Conservation (phyloP, 1,140 invertebrate genomes). For the Lordiphosa clarofinis region DNA sequence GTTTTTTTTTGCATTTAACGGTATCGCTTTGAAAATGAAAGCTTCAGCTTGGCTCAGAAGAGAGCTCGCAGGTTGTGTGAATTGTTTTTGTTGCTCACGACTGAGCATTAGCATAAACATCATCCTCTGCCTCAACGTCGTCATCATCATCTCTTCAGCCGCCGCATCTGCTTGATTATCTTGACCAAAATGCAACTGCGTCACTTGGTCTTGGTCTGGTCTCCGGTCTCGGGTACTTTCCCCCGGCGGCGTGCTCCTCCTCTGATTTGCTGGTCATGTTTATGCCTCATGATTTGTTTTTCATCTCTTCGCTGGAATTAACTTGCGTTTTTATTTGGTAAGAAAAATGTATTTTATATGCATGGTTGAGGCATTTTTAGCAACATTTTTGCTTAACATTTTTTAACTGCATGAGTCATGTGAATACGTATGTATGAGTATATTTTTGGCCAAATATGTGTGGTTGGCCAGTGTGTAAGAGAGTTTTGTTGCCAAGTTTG, state of each 20-base stretch:
- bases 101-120: conserved; percentile 52
- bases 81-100: conserved; percentile 58
- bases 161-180: conserved; percentile 43
- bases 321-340: conserved; percentile 53
- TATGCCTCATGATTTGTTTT: conserved; percentile 62
- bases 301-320: conserved; percentile 52
- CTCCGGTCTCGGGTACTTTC: conserved; percentile 16
- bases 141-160: conserved; percentile 16
- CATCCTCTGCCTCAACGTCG: conserved; percentile 49
- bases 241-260: conserved; percentile 13
- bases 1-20: conserved; percentile 63
- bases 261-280: conserved; percentile 44
- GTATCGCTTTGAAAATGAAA: conserved; percentile 77
- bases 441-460: conserved; percentile 4
- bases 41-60: conserved; percentile 39
- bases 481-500: conserved; percentile 52
- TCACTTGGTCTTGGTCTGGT: conserved; percentile 38
- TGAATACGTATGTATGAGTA: conserved; percentile 2
- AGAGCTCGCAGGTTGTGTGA: conserved; percentile 63
- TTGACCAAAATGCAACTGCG: conserved; percentile 67
- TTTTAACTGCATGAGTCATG: conserved; percentile 43
- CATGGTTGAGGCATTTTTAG: conserved; percentile 26
- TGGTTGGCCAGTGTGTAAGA: conserved; percentile 3
- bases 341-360: conserved; percentile 44
- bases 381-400: conserved; percentile 12